Evolutionary conservation across 2,113 vertebrate species (phyloP).

Genomic region (Leucopsar rothschildi): DNA sequence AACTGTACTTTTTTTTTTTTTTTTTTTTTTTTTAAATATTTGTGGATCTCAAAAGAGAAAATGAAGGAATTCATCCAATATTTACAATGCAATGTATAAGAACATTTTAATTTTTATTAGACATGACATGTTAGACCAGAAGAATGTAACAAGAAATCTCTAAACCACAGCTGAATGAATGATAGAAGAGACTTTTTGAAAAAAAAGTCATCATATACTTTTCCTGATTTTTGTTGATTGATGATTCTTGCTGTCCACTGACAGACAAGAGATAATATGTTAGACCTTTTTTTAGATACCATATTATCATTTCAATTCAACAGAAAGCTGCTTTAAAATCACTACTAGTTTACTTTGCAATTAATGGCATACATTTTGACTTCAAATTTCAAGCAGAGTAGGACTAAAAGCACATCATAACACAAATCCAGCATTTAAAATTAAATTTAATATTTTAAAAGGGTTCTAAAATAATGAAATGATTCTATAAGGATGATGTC

Average conservation of each 20-base stretch:
- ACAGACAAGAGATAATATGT: background rate
- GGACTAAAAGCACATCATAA: background rate
- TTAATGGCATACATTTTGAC: background rate
- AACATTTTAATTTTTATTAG: background rate
- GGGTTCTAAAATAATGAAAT: accelerated
- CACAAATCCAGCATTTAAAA: background rate
- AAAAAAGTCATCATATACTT: background rate
- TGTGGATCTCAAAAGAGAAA: background rate
- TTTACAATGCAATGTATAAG: background rate
- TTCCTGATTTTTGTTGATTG: background rate
- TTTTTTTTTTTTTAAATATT: too few species aligned
- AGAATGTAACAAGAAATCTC: background rate
- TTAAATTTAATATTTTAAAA: background rate
- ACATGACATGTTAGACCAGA: background rate
- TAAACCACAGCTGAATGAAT: background rate
- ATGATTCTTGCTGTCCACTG: background rate
- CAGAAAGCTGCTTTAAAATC: background rate
- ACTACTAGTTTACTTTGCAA: background rate
- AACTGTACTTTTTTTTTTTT: background rate
- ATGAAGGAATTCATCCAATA: background rate
- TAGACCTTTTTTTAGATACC: background rate
- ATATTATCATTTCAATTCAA: background rate
- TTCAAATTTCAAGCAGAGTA: background rate
- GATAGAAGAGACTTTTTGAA: background rate
- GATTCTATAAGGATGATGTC: background rate